Conservation (phyloP, 2,888 invertebrate genomes). For the Drosophila bunnanda region DNA sequence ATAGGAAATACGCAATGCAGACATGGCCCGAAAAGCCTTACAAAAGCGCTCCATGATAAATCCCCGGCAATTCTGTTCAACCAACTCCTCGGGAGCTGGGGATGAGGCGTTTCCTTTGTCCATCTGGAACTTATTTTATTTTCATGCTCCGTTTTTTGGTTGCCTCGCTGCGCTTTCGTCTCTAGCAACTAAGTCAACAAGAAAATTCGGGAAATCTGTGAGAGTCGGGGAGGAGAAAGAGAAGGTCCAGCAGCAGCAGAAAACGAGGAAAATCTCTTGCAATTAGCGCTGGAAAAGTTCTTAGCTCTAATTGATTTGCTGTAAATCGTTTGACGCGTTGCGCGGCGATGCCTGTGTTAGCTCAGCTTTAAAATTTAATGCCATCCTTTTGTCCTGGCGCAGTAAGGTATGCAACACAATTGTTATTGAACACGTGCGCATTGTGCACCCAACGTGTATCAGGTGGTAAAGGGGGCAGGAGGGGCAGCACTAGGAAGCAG, state of each 20-base stretch:
- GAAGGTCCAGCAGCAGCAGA: slow-evolving; percentile 11
- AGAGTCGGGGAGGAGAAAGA: slow-evolving; percentile 18
- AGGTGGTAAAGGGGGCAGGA: neutral
- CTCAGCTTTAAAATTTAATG: slow-evolving; percentile 68
- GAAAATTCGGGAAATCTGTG: slow-evolving; percentile 50
- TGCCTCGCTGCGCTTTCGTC: slow-evolving; percentile 45
- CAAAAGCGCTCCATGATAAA: slow-evolving; percentile 70
- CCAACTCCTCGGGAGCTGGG: slow-evolving; percentile 29
- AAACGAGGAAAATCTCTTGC: slow-evolving; percentile 56
- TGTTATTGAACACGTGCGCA: slow-evolving; percentile 73
- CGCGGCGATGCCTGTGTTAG: slow-evolving; percentile 27
- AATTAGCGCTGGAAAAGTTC: slow-evolving; percentile 73
- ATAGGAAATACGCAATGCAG: slow-evolving; percentile 70
- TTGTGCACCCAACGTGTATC: slow-evolving; percentile 28
- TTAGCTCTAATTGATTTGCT: slow-evolving; percentile 74
- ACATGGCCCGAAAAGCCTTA: slow-evolving; percentile 52
- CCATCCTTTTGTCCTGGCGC: slow-evolving; percentile 41
- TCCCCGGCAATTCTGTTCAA: slow-evolving; percentile 57
- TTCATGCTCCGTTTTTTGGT: slow-evolving; percentile 58
- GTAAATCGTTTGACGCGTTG: slow-evolving; percentile 71
- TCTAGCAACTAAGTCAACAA: slow-evolving; percentile 68
- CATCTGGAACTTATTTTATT: slow-evolving; percentile 70
- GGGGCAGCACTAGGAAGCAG: neutral
- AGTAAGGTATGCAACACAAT: slow-evolving; percentile 75
- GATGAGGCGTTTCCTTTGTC: slow-evolving; percentile 48